Percentiles rank a stretch among this genome's conserved stretches.
These are phyloP conservation scores for Pedetes capensis DNA, from an alignment of 2,113 vertebrate genomes.

Conservation along the genomic window DNA sequence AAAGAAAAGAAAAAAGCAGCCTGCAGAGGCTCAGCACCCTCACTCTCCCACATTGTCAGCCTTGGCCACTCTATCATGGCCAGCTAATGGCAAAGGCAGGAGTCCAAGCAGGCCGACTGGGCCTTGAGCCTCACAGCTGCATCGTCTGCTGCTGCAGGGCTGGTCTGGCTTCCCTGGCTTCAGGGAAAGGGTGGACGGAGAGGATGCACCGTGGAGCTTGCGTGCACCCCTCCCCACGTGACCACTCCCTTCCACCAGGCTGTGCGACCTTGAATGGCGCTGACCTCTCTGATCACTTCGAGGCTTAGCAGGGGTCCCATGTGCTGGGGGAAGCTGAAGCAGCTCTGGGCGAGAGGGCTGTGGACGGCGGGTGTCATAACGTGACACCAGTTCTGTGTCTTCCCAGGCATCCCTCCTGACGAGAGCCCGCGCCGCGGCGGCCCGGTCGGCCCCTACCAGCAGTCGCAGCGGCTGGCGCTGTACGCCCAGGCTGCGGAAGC, in stretches of 20 bases:
- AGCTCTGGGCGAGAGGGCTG: rapidly evolving
- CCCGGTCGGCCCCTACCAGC: conserved; percentile 88
- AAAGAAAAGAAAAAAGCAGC: too few species aligned
- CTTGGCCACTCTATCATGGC: neutral
- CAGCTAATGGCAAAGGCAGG: neutral
- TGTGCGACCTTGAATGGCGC: rapidly evolving
- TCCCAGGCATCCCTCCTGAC: conserved; percentile 91
- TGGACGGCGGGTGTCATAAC: rapidly evolving
- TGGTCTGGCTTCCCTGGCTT: neutral
- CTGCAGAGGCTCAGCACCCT: neutral
- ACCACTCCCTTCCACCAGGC: neutral
- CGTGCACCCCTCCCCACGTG: rapidly evolving
- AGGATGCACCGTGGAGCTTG: neutral
- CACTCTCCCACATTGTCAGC: neutral
- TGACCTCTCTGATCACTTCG: rapidly evolving
- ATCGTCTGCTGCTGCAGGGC: neutral
- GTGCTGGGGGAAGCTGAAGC: too few species aligned
- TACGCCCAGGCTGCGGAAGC: conserved; percentile 81
- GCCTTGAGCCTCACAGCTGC: neutral
- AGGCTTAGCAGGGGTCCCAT: neutral
- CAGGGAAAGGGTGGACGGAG: neutral
- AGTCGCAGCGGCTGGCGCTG: conserved; percentile 89
- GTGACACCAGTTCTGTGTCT: neutral
- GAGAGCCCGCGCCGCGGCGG: conserved; percentile 92
- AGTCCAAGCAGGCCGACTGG: neutral